Percentiles rank a stretch among this genome's conserved stretches.
Evolutionary conservation across 2,113 vertebrate genomes (phyloP).

Genomic region (Aleadryas rufinucha): DNA sequence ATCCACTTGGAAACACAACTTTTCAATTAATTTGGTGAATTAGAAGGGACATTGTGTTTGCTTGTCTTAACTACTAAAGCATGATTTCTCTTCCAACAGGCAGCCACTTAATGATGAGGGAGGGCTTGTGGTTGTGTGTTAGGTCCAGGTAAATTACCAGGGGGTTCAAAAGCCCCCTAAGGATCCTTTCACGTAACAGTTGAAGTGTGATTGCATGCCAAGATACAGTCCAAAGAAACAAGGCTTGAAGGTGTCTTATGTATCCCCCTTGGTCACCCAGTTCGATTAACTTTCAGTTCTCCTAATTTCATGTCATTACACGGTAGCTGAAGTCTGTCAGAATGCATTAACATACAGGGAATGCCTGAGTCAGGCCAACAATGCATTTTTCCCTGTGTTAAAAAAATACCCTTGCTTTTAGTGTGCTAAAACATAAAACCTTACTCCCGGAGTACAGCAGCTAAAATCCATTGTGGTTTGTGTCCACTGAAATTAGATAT

Average conservation of each 20-base stretch:
- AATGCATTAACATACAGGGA: conserved; percentile 4
- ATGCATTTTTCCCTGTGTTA: neutral
- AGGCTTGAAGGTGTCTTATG: neutral
- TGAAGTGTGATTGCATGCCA: neutral
- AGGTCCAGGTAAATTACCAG: neutral
- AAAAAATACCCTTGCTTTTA: neutral
- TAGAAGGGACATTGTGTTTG: neutral
- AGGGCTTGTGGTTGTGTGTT: neutral
- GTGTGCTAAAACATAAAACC: neutral
- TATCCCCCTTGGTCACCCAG: neutral
- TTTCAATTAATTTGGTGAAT: neutral
- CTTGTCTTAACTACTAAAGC: neutral
- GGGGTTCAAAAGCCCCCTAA: neutral
- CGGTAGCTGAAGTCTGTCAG: neutral
- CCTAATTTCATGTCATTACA: neutral
- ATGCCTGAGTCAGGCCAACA: neutral
- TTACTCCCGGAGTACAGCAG: neutral
- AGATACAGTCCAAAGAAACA: neutral
- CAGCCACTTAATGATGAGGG: neutral
- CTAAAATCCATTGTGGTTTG: neutral
- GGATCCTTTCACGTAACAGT: neutral
- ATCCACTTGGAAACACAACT: neutral
- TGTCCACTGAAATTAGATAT: neutral
- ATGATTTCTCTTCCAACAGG: neutral
- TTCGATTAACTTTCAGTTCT: neutral